Percentiles rank a stretch among this genome's conserved stretches.
Conservation (phyloP, 2,113 vertebrate species). For the Lophochroa leadbeateri region DNA sequence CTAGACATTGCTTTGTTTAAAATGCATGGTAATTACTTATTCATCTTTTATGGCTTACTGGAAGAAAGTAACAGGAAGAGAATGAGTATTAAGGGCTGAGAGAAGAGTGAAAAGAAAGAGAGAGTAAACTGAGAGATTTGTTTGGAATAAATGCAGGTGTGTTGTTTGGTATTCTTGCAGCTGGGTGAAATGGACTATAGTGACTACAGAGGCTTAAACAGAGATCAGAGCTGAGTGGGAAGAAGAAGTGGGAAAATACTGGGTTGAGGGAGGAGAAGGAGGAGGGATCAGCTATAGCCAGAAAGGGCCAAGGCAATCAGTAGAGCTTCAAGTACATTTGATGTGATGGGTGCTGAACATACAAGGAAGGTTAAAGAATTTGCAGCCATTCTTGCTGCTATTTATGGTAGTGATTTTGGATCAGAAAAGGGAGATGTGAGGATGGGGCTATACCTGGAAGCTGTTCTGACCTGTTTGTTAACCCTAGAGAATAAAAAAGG, state of each 20-base stretch:
- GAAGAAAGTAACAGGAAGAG: background rate
- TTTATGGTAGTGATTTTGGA: background rate
- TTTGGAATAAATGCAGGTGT: background rate
- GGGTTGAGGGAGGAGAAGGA: accelerated
- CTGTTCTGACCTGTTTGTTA: background rate
- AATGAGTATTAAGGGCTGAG: background rate
- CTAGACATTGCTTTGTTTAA: background rate
- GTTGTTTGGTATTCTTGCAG: background rate
- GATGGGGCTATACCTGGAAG: background rate
- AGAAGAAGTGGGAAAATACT: background rate
- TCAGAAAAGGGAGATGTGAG: background rate
- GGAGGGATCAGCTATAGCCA: background rate
- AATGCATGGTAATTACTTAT: background rate
- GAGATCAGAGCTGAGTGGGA: background rate
- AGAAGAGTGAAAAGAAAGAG: background rate
- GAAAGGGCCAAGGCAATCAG: background rate
- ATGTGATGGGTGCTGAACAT: background rate
- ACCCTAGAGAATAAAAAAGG: background rate
- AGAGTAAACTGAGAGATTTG: background rate
- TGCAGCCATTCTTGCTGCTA: background rate
- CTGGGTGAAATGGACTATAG: background rate
- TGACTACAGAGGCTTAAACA: background rate
- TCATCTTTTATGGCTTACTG: background rate
- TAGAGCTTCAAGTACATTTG: background rate
- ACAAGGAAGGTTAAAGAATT: background rate